Percentiles rank a stretch among this genome's conserved stretches.
phyloP scores from a whole-genome alignment of 2,797 vertebrate genomes.

The Brachyalestes nurse region DNA sequence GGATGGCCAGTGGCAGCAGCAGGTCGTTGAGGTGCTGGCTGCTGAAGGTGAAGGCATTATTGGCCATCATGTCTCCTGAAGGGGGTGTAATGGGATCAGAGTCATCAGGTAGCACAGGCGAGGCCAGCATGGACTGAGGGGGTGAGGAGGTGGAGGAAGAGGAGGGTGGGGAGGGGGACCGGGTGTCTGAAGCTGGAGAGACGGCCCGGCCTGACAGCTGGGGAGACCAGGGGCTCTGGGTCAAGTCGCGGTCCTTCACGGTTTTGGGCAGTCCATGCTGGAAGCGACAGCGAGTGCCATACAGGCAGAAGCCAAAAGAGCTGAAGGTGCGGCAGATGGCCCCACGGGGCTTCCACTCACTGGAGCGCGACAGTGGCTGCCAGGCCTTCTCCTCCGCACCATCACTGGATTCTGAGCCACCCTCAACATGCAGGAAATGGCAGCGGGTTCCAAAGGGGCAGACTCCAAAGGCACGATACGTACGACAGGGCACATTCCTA shows the following conservation, averaged over 20 bases:
- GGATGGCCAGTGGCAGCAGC: conserved; percentile 77
- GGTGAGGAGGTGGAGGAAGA: conserved; percentile 44
- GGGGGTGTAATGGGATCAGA: conserved; percentile 65
- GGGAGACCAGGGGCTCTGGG: conserved; percentile 9
- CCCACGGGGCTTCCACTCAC: conserved; percentile 68
- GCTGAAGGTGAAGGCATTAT: conserved; percentile 81
- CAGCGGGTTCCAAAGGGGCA: conserved; percentile 80
- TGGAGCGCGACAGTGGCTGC: conserved; percentile 40
- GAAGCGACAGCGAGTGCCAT: conserved; percentile 80
- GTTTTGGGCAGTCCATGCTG: conserved; percentile 76
- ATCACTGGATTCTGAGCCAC: conserved; percentile 6
- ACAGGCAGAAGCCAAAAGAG: conserved; percentile 79
- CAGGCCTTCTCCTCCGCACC: conserved; percentile 41
- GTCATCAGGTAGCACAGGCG: conserved; percentile 53
- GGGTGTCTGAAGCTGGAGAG: conserved; percentile 60
- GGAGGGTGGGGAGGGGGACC: conserved; percentile 61
- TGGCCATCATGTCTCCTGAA: conserved; percentile 58
- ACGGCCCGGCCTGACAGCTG: conserved; percentile 32
- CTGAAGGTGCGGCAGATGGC: conserved; percentile 77
- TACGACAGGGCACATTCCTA: conserved; percentile 72
- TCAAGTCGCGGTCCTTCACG: conserved; percentile 32
- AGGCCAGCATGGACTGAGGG: conserved; percentile 63
- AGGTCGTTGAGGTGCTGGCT: conserved; percentile 79
- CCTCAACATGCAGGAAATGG: conserved; percentile 73
- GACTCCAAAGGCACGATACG: conserved; percentile 71